Evolutionary conservation across 1,140 invertebrate species (phyloP), one percentile per base, ranked within the genome.

Genomic region (Zaprionus lachaisei): DNA sequence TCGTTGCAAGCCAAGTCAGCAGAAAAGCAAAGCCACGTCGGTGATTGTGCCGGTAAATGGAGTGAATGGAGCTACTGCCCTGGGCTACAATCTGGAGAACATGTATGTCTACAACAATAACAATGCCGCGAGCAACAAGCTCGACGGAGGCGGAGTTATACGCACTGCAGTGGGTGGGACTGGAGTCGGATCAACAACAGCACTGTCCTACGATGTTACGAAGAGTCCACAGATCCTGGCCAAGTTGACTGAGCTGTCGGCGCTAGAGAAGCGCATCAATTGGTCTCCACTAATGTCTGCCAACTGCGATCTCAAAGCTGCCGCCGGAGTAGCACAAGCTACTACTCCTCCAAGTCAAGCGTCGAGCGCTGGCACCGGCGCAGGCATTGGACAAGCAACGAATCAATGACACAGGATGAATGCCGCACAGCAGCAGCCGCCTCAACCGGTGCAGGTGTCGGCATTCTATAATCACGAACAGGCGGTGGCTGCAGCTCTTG

Each of bases 401-500:
- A 77, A 79, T 74, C 91, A 92, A 92, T 92, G 91, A 92, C 89
- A 84, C 57, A 69, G 68, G 75, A 54, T 62, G 61, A 78, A 90
- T 83, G 81, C 72, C 77, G 63, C 83, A 78, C 81, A 78, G 73
- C 63, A 70, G 66, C 69, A 31, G 44, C 70, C 70, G 49, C 9
- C 77, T 22, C 79, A 63, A 26, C 58, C 82, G 72, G 72, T 81
- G 69, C 62, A 82, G 26, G 79, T 90, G 82, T 85, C 89, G 81
- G 83, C 89, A 65, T 91, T 91, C 41, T 91, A 91, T 54, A 91
- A 91, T 72, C 89, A 91, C 24, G 89, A 91, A 28, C 85, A 89
- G 73, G 85, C 90, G 20, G 91, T 91, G 51, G 89, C 89, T 34
- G 89, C 89, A 3, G 89, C 89, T 17, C 54, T 91, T 15, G 89